Evolutionary conservation across 2,797 vertebrate species (phyloP), one percentile per base, ranked within the genome.

Genomic region (Taeniopygia guttata): DNA sequence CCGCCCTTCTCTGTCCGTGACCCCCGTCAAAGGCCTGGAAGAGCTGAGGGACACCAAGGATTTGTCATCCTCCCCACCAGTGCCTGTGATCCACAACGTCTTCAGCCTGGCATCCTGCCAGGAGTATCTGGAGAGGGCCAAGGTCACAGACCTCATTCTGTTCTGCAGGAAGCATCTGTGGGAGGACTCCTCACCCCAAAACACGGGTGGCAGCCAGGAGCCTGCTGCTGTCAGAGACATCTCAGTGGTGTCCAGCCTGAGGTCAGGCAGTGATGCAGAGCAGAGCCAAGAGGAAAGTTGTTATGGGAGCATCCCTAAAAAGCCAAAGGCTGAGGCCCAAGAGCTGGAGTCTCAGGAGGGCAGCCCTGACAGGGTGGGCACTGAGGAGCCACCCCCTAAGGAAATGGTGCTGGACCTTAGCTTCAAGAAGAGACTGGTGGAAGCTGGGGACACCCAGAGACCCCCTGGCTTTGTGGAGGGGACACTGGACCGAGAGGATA

Each of bases 81-180:
- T 99, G 99, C 99, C 99, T 0, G 96, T 99, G 48, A 99, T 99
- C 72, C 98, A 99, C 95, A 98, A 97, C 0, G 99, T 99, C 56
- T 99, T 99, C 94, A 99, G 99, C 90, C 96, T 99, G 97, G 99
- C 99, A 4, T 98, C 98, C 11, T 99, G 99, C 95, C 98, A 96
- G 62, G 96, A 97, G 11, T 98, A 98, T 94, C 94, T 99, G 69
- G 98, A 98, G 84, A 96, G 94, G 20, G 84, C 97, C 2, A 97
- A 96, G 36, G 91, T 34, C 54, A 80, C 90, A 1, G 87, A 90
- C 0, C 90, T 88, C 19, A 15, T 77, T 18, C 23, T 92, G 2
- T 19, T 94, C 45, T 81, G 86, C 49, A 93, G 67, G 62, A 83
- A 84, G 5, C 62, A 77, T 5, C 77, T 38, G 4, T 42, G 1